A percentile compares a stretch with the other conserved stretches of the same genome.
phyloP scores from a whole-genome alignment of 2,888 invertebrate genomes.

The Cyclophora albipunctata region DNA sequence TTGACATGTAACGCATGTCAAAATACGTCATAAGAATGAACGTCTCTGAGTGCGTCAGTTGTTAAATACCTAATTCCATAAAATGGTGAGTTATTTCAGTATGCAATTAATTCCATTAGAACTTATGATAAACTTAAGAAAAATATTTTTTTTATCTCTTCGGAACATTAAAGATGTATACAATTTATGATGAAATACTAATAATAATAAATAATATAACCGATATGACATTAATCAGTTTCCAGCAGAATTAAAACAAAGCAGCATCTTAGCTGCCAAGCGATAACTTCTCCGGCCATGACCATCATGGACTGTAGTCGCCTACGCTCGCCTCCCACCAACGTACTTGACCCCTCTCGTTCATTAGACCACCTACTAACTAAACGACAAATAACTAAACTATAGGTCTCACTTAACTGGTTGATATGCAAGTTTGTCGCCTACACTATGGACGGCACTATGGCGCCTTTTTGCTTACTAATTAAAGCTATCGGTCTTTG shows the following conservation, averaged over 20 bases:
- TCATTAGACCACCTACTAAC: slow-evolving; percentile 12
- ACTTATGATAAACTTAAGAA: background rate
- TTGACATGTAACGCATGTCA: too few species aligned
- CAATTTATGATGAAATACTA: background rate
- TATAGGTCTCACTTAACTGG: slow-evolving; percentile 31
- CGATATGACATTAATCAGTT: too few species aligned
- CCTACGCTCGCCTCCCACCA: slow-evolving; percentile 45
- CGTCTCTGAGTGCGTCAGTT: too few species aligned
- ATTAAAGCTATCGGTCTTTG: slow-evolving; percentile 69
- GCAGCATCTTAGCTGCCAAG: slow-evolving; percentile 15
- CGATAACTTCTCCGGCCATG: slow-evolving; percentile 36
- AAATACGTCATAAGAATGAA: too few species aligned
- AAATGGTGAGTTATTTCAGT: too few species aligned
- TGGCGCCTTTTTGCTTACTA: slow-evolving; percentile 61
- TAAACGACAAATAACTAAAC: slow-evolving; percentile 21
- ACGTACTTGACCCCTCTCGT: slow-evolving; percentile 28
- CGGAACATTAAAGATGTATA: slow-evolving; percentile 3
- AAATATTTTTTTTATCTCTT: background rate
- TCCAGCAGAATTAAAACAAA: background rate
- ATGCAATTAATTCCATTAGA: background rate
- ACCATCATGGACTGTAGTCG: slow-evolving; percentile 41
- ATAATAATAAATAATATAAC: too few species aligned
- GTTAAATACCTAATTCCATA: too few species aligned
- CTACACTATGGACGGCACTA: slow-evolving; percentile 42
- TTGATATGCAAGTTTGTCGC: slow-evolving; percentile 37